Evolutionary conservation across 2,797 vertebrate species (phyloP).

Genomic region (Sebastes flavidus): DNA sequence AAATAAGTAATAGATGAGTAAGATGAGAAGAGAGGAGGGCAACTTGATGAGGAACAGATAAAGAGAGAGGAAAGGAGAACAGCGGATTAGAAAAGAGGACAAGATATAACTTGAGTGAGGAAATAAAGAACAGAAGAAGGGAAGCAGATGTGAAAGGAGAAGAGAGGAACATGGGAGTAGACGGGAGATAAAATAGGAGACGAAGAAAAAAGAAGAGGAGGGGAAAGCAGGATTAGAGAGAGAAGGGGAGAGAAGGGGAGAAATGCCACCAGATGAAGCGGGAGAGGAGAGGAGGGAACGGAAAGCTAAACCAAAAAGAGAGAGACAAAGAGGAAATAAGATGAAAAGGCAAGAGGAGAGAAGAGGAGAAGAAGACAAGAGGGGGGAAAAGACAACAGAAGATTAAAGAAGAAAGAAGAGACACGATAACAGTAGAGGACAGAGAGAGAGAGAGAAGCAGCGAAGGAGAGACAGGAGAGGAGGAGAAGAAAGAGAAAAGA

Average conservation of each 20-base stretch:
- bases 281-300: neutral
- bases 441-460: neutral
- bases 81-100: neutral
- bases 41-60: neutral
- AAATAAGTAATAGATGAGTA: neutral
- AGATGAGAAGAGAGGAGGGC: neutral
- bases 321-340: neutral
- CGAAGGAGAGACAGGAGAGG: neutral
- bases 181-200: neutral
- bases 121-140: neutral
- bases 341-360: neutral
- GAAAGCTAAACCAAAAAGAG: neutral
- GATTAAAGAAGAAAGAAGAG: conserved; percentile 12
- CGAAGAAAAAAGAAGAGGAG: neutral
- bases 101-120: neutral
- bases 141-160: neutral
- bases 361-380: neutral
- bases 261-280: neutral
- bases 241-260: neutral
- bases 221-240: neutral
- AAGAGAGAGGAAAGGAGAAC: neutral
- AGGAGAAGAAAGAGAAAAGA: neutral
- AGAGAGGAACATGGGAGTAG: neutral
- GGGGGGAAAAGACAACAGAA: neutral
- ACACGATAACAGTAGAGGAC: conserved; percentile 38